A percentile compares a stretch with the other conserved stretches of the same genome.
These are phyloP conservation scores for Huso huso DNA, from an alignment of 2,797 vertebrate species.

Conservation along the genomic window DNA sequence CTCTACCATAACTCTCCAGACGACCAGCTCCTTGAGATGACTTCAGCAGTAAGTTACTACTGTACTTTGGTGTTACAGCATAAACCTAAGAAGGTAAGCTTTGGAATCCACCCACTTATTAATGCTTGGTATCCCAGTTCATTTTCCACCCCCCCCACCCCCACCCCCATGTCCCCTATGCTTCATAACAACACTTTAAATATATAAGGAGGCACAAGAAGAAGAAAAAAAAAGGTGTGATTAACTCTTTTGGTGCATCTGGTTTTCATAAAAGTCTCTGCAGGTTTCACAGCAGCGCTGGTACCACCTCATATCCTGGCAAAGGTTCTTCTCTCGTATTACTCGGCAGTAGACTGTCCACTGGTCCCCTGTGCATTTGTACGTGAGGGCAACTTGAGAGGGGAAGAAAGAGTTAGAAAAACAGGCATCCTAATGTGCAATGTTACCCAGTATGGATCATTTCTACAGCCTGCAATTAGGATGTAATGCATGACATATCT, in stretches of 20 bases:
- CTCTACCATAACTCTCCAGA: conserved; percentile 33
- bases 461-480: conserved; percentile 3
- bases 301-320: conserved; percentile 96
- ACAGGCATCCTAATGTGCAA: background rate
- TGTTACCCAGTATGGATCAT: background rate
- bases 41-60: conserved; percentile 27
- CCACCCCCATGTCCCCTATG: conserved; percentile 15
- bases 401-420: conserved; percentile 1
- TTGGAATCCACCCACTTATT: conserved; percentile 45
- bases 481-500: background rate
- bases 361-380: conserved; percentile 89
- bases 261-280: conserved; percentile 89
- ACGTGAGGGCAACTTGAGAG: conserved; percentile 80
- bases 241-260: conserved; percentile 71
- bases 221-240: conserved; percentile 34
- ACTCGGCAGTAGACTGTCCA: conserved; percentile 92
- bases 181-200: conserved; percentile 30
- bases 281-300: conserved; percentile 94
- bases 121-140: background rate
- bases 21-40: conserved; percentile 35
- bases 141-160: conserved; percentile 7
- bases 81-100: conserved; percentile 37
- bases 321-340: conserved; percentile 88
- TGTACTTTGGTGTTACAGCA: conserved; percentile 47
- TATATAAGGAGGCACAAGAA: conserved; percentile 26